Evolutionary conservation across 2,797 vertebrate species (phyloP), one percentile per base, ranked within the genome.

Genomic region (Eulemur mongoz): DNA sequence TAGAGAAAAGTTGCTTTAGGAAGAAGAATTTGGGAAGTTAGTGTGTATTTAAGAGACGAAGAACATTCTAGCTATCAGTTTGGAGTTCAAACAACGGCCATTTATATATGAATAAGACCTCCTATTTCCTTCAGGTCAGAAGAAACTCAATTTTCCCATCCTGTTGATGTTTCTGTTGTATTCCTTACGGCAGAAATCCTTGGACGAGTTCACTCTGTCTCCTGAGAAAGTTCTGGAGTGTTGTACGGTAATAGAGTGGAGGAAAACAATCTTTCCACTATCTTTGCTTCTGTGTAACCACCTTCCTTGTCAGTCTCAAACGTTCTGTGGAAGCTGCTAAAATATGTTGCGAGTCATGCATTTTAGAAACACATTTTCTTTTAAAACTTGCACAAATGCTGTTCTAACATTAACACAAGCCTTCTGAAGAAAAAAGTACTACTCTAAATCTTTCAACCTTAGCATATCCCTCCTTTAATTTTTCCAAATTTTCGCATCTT

Each of bases 171-270:
- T 63, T 25, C 25, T 13, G 1, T 35, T 3, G 11, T 27, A 57
- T 48, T 80, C 63, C 2, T 50, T 48, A 11, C 25, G 18, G 72
- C 65, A 65, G 0, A 38, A 0, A 0, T 8, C 22, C 3, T 69
- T 52, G 54, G 0, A 0, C 9, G 20, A 13, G 52, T 78, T 78
- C 61, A 20, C 18, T 57, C 54, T 52, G 20, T n/a, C 75, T 69
- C 48, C 59, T 3, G 22, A 14, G 91, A 8, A 40, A 17, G 61
- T 14, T 57, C 6, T 78, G 1, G 0, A 23, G 38, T 45, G 5
- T 12, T 13, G 30, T 1, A 10, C 0, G 45, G 61, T 7, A 32
- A 35, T 0, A 50, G 69, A 65, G 45, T 1, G 10, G 25, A 38
- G 14, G 14, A 61, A 57, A 73, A 30, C 7, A 32, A 27, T 3